A percentile compares a stretch with the other conserved stretches of the same genome.
Conservation (phyloP, 2,113 vertebrate genomes). For the Elanus axillaris region DNA sequence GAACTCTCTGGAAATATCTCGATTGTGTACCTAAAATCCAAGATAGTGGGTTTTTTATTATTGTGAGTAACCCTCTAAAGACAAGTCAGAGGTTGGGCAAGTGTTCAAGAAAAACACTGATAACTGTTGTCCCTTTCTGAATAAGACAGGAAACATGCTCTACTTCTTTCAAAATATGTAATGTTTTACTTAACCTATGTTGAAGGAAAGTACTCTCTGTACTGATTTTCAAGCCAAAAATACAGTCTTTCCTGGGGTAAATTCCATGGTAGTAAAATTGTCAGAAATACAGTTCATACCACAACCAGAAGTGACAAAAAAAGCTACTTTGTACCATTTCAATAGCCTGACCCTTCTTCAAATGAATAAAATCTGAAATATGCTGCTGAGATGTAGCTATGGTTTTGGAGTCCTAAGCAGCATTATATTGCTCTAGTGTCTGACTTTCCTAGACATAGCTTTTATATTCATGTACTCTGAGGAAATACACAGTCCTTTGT, state of each 20-base stretch:
- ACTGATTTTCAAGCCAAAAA: neutral
- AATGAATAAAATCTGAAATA: neutral
- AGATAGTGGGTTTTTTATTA: neutral
- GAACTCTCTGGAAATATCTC: constrained; percentile 7
- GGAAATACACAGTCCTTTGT: neutral
- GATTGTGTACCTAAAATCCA: neutral
- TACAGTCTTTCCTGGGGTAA: neutral
- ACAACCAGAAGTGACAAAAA: neutral
- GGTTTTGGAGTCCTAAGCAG: neutral
- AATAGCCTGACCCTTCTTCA: neutral
- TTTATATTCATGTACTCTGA: neutral
- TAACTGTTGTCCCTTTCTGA: neutral
- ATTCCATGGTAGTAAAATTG: neutral
- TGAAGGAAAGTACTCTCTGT: neutral
- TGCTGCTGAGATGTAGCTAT: neutral
- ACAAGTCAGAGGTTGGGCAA: neutral
- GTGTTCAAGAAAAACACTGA: neutral
- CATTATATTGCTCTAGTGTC: neutral
- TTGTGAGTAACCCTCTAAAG: neutral
- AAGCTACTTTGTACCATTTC: neutral
- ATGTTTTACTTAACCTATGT: neutral
- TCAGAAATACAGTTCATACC: neutral
- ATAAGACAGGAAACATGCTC: neutral
- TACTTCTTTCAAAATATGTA: neutral
- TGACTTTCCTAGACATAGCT: neutral